These are phyloP conservation scores for Theonella swinhoei DNA, from an alignment of 37 sponge, comb jelly and placozoan species.

Conservation along the genomic window DNA sequence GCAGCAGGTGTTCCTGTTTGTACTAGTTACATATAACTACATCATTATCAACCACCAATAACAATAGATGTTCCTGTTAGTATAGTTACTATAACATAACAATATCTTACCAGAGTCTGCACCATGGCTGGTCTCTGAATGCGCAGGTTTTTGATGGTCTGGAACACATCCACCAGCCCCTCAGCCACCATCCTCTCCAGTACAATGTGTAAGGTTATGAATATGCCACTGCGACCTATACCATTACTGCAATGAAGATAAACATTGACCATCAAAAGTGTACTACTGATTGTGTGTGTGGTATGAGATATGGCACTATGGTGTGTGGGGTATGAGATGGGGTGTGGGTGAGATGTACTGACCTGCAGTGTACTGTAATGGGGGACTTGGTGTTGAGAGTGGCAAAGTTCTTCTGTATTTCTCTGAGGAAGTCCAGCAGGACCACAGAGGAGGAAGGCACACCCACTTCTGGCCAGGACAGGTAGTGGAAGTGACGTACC, in stretches of 20 bases:
- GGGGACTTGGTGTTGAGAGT: constrained; percentile 55
- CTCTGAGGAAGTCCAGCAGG: constrained; percentile 85
- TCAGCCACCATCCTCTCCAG: constrained; percentile 84
- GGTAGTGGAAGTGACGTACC: constrained; percentile 87
- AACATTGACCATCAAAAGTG: too few species aligned
- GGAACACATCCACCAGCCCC: constrained; percentile 90
- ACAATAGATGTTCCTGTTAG: too few species aligned
- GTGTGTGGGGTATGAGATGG: too few species aligned
- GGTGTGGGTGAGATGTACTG: too few species aligned
- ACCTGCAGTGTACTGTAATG: constrained; percentile 86
- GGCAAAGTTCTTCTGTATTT: constrained; percentile 78
- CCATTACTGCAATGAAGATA: constrained; percentile 96
- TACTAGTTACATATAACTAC: too few species aligned
- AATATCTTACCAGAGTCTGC: constrained; percentile 92
- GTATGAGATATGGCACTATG: too few species aligned
- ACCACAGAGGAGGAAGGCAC: constrained; percentile 58
- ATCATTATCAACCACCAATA: too few species aligned
- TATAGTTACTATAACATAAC: too few species aligned
- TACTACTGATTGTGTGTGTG: too few species aligned
- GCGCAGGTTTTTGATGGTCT: constrained; percentile 88
- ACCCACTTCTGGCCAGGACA: constrained; percentile 84
- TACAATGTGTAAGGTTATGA: constrained; percentile 80
- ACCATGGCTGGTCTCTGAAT: constrained; percentile 97
- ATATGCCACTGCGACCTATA: constrained; percentile 91
- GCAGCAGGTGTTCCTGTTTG: too few species aligned